Evolutionary conservation across 2,888 invertebrate species (phyloP).

Genomic region (Acrobasis repandana): DNA sequence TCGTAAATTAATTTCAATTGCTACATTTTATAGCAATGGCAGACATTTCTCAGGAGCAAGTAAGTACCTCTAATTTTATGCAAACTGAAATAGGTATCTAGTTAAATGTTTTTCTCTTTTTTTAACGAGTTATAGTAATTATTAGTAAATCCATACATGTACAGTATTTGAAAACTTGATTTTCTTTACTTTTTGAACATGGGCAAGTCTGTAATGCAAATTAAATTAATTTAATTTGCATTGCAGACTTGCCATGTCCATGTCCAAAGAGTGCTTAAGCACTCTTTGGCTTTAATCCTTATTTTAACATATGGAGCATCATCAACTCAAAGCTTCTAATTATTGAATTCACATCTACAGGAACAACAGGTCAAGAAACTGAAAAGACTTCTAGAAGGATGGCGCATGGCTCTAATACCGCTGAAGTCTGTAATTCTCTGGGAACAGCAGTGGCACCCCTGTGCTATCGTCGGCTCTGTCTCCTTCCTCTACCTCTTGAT

Average conservation of each 20-base stretch:
- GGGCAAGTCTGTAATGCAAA: neutral
- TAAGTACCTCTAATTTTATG: slow-evolving; percentile 27
- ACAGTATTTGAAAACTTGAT: no score
- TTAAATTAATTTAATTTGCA: no score
- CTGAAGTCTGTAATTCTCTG: slow-evolving; percentile 88
- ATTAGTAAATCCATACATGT: no score
- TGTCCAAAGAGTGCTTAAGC: no score
- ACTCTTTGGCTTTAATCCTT: slow-evolving; percentile 15
- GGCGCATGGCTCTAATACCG: slow-evolving; percentile 88
- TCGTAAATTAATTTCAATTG: neutral
- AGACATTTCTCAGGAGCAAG: slow-evolving; percentile 47
- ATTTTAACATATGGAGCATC: neutral
- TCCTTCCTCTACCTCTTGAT: slow-evolving; percentile 85
- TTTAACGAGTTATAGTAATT: no score
- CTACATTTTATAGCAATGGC: slow-evolving; percentile 32
- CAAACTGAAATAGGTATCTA: no score
- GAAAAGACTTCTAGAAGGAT: slow-evolving; percentile 87
- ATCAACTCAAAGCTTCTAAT: neutral
- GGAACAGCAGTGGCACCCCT: slow-evolving; percentile 94
- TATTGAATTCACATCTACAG: slow-evolving; percentile 56
- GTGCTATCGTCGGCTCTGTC: slow-evolving; percentile 86
- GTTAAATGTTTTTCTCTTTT: no score
- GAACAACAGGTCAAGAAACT: slow-evolving; percentile 88
- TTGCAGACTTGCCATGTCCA: no score
- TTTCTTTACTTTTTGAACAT: no score